Percentiles rank a stretch among this genome's conserved stretches.
phyloP scores from a whole-genome alignment of 35 echinoderm and acorn worm species.

The Ptychodera flava region DNA sequence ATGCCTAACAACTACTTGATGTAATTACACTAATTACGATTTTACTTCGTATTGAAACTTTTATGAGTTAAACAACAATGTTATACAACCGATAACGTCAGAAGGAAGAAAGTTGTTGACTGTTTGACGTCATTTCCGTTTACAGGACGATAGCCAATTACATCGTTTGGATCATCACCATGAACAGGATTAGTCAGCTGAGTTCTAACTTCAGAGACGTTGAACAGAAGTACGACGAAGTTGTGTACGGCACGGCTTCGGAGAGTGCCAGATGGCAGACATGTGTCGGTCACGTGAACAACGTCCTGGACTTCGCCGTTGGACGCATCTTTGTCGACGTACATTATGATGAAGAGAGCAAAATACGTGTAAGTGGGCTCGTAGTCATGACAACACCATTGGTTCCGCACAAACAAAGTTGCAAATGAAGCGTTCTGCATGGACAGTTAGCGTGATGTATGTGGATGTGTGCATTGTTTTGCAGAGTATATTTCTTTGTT shows the following conservation, averaged over 20 bases:
- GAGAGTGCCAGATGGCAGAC: conserved; percentile 47
- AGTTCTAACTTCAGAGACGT: conserved; percentile 50
- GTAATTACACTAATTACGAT: no score
- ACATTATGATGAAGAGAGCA: conserved; percentile 55
- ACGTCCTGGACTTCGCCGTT: conserved; percentile 52
- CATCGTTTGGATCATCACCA: conserved; percentile 58
- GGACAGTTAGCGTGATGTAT: no score
- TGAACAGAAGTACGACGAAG: conserved; percentile 41
- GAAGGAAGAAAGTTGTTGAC: no score
- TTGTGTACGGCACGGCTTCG: conserved; percentile 34
- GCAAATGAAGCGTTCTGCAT: no score
- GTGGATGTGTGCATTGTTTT: no score
- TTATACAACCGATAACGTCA: no score
- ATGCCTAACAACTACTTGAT: no score
- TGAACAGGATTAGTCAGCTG: conserved; percentile 30
- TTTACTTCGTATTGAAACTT: no score
- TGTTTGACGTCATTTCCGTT: no score
- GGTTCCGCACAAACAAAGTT: no score
- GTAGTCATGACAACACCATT: neutral
- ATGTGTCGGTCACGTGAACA: conserved; percentile 52
- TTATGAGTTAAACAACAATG: no score
- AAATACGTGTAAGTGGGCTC: conserved; percentile 52
- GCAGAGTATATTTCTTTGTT: no score
- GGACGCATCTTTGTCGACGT: conserved; percentile 70
- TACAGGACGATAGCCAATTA: conserved; percentile 55